These are phyloP conservation scores for Trichechus manatus DNA, from an alignment of 2,113 vertebrate species.

Conservation along the genomic window DNA sequence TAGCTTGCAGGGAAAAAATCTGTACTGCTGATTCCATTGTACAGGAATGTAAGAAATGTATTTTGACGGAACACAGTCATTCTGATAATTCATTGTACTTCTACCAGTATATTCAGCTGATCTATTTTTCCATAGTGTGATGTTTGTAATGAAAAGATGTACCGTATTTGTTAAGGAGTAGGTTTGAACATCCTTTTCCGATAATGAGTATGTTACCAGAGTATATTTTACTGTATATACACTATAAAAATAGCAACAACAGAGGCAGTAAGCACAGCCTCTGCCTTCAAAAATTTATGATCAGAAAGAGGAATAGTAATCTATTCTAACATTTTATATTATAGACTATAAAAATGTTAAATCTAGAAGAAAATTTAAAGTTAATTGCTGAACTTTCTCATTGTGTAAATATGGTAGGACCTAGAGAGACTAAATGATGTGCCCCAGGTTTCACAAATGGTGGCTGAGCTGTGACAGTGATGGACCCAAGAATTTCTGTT, in stretches of 20 bases:
- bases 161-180: background rate
- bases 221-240: background rate
- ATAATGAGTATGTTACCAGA: background rate
- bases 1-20: background rate
- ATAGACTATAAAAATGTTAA: background rate
- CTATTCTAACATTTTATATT: background rate
- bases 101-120: background rate
- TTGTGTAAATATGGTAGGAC: background rate
- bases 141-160: background rate
- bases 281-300: background rate
- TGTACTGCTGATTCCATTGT: background rate
- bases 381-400: background rate
- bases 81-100: background rate
- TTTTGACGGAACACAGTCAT: background rate
- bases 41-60: background rate
- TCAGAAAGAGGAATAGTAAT: background rate
- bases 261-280: background rate
- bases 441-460: background rate
- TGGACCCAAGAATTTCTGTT: background rate
- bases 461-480: background rate
- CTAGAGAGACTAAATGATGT: background rate
- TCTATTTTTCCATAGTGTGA: background rate
- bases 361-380: background rate
- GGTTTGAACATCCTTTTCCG: background rate
- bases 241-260: background rate